Base-by-base conservation (phyloP, 2,113 vertebrate genomes). In the Campylorhamphus procurvoides region DNA sequence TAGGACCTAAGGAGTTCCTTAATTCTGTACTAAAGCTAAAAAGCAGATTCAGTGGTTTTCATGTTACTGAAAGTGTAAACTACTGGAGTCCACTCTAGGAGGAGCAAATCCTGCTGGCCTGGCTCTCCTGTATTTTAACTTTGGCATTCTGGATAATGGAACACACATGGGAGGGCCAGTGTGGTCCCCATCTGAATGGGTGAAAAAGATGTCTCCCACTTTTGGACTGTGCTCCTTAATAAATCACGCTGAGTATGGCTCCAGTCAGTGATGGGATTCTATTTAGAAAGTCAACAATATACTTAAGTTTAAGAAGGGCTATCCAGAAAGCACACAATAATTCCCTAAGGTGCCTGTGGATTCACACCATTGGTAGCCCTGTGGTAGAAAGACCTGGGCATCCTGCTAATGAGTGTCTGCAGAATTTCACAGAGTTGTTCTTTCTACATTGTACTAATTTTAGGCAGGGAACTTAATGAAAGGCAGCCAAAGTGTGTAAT, bases 21-120 rank as follows among this genome's bases (percentile, higher is more conserved):
- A 68, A 44, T 63, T 75, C 79, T 90, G 22, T 88, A 44, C n/a
- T 60, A 40, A 76, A 60, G 20, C 33, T 40, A 44, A 76, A 88
- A 92, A 22, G 8, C 22, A 66, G 31, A 46, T 81, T 71, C 2
- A 4, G 44, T 6, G 10, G 55, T 68, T 79, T 44, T n/a, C 68
- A 31, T 64, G 12, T 52, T 76, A 60, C 13, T 47, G 37, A 44
- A 28, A 68, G 16, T 3, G 3, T 44, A 28, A 24, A 59, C 2
- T 79, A 18, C 10, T 0, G 0, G 46, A 56, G 33, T 44, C 14
- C 2, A 0, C 10, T 27, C 22, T 19, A 35, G 77, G 49, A 60
- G 37, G 46, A 74, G 50, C 24, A 69, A 42, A 52, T 80, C 23
- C 25, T 49, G 4, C 37, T 71, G 9, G 1, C 74, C 42, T 58